These are phyloP conservation scores for Percina caprodes DNA, from an alignment of 2,113 vertebrate genomes.

Conservation along the genomic window DNA sequence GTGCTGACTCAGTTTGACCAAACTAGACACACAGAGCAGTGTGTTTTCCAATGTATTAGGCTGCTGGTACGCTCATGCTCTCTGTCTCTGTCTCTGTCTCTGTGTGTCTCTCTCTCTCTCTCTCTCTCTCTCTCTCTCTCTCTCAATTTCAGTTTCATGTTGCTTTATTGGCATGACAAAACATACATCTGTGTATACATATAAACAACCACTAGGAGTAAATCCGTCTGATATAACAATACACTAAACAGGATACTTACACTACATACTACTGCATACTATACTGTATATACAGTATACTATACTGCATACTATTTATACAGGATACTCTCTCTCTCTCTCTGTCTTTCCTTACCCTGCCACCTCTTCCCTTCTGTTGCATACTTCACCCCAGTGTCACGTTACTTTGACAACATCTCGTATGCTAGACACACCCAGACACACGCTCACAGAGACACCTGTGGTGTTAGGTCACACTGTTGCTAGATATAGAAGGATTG, in stretches of 20 bases:
- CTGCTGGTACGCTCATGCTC: background rate
- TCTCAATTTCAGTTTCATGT: too few species aligned
- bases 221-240: too few species aligned
- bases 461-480: constrained; percentile 24
- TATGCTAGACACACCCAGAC: constrained; percentile 12
- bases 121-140: background rate
- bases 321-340: too few species aligned
- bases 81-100: background rate
- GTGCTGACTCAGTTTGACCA: constrained; percentile 62
- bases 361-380: constrained; percentile 28
- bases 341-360: background rate
- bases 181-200: too few species aligned
- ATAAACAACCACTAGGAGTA: too few species aligned
- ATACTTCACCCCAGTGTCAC: constrained; percentile 44
- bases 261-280: too few species aligned
- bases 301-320: too few species aligned
- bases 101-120: too few species aligned
- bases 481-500: constrained; percentile 22
- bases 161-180: too few species aligned
- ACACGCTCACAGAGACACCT: constrained; percentile 19
- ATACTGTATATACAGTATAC: too few species aligned
- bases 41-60: constrained; percentile 10
- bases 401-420: constrained; percentile 25
- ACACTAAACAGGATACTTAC: too few species aligned
- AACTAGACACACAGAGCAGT: constrained; percentile 4